A percentile compares a stretch with the other conserved stretches of the same genome.
Conservation (phyloP, 2,797 vertebrate genomes). For the Lagocephalus sceleratus region DNA sequence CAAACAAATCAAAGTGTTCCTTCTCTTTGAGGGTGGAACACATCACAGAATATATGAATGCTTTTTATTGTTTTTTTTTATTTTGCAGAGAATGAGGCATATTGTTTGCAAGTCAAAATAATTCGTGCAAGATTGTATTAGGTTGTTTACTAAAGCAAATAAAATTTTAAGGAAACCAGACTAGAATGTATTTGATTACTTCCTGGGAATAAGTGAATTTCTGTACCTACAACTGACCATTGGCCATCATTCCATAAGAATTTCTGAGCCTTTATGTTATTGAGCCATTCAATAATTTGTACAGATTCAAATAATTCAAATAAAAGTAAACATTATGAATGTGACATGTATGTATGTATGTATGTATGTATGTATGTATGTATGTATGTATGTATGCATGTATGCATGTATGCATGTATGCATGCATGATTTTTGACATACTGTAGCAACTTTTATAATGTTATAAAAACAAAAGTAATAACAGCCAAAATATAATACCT, state of each 20-base stretch:
- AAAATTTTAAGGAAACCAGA: conserved; percentile 39
- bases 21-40: conserved; percentile 46
- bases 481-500: background rate
- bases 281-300: no score
- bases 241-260: no score
- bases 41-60: conserved; percentile 43
- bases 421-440: no score
- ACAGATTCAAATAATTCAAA: no score
- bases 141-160: conserved; percentile 38
- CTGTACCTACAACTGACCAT: no score
- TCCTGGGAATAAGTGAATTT: background rate
- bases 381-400: no score
- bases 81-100: conserved; percentile 63
- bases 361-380: no score
- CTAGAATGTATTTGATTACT: background rate
- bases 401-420: no score
- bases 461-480: background rate
- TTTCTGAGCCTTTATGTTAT: no score
- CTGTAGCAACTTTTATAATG: no score
- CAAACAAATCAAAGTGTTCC: conserved; percentile 8
- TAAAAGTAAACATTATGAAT: no score
- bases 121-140: background rate
- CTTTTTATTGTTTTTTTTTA: conserved; percentile 41
- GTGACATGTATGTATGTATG: no score
- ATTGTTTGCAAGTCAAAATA: conserved; percentile 55